Percentiles rank a stretch among this genome's conserved stretches.
These are phyloP conservation scores for Ellobius talpinus DNA, from an alignment of 2,113 vertebrate species.

Conservation along the genomic window DNA sequence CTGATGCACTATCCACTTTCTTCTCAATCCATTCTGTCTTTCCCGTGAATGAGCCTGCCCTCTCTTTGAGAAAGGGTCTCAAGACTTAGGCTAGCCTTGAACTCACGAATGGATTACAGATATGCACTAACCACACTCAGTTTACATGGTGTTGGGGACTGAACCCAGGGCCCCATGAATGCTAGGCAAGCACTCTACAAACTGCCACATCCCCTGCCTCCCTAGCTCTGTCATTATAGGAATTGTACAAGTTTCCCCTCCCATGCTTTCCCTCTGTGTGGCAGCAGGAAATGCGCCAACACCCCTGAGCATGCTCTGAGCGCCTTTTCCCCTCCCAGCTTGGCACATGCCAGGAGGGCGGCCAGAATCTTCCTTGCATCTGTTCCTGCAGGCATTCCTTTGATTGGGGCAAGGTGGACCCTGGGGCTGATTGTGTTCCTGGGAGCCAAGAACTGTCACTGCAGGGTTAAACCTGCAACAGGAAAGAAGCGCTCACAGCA, in stretches of 20 bases:
- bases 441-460: conserved; percentile 9
- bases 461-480: conserved; percentile 67
- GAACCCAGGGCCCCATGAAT: background rate
- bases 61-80: background rate
- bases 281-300: background rate
- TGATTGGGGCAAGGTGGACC: background rate
- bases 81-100: background rate
- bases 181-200: background rate
- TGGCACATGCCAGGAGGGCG: background rate
- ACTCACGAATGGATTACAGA: background rate
- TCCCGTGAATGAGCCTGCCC: background rate
- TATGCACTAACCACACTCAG: background rate
- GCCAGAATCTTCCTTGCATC: background rate
- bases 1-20: background rate
- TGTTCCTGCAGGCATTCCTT: conserved; percentile 10
- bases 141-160: background rate
- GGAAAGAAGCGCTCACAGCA: conserved; percentile 47
- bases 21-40: background rate
- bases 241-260: background rate
- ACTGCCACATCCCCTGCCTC: background rate
- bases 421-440: conserved; percentile 53
- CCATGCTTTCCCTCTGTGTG: background rate
- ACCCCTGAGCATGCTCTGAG: background rate
- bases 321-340: background rate
- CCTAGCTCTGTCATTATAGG: background rate